These are phyloP conservation scores for Stenurella melanura DNA, from an alignment of 2,888 invertebrate genomes.

Conservation along the genomic window DNA sequence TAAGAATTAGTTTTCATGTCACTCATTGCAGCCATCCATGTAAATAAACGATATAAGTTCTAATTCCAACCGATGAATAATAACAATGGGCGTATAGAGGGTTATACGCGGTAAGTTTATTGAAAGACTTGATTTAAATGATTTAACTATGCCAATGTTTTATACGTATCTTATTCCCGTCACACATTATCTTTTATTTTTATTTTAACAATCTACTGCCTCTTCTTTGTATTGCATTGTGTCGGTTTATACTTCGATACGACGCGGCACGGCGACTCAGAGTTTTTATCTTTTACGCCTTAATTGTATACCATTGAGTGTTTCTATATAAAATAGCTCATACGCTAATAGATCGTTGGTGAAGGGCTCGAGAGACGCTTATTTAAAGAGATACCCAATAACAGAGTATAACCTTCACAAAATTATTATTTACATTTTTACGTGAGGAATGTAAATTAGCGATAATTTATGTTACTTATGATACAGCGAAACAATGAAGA, in stretches of 20 bases:
- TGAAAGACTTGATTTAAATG: neutral
- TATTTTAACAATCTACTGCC: neutral
- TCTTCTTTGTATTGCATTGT: neutral
- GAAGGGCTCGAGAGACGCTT: no score
- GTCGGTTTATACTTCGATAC: neutral
- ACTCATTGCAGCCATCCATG: conserved; percentile 58
- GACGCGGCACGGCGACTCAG: no score
- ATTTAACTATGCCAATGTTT: conserved; percentile 4
- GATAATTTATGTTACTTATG: no score
- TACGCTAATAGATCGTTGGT: no score
- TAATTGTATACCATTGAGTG: no score
- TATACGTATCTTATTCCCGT: conserved; percentile 8
- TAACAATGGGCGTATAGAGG: conserved; percentile 16
- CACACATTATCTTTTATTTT: neutral
- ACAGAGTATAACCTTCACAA: no score
- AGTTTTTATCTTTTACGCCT: no score
- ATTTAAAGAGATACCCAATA: no score
- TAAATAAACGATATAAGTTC: conserved; percentile 44
- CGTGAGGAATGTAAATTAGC: no score
- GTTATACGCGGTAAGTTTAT: conserved; percentile 17
- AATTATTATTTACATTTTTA: no score
- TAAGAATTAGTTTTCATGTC: conserved; percentile 63
- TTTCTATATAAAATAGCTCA: no score
- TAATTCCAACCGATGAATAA: conserved; percentile 24
- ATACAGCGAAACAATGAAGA: no score